Evolutionary conservation across 2,888 invertebrate genomes (phyloP).

Genomic region (Cheilosia pagana): DNA sequence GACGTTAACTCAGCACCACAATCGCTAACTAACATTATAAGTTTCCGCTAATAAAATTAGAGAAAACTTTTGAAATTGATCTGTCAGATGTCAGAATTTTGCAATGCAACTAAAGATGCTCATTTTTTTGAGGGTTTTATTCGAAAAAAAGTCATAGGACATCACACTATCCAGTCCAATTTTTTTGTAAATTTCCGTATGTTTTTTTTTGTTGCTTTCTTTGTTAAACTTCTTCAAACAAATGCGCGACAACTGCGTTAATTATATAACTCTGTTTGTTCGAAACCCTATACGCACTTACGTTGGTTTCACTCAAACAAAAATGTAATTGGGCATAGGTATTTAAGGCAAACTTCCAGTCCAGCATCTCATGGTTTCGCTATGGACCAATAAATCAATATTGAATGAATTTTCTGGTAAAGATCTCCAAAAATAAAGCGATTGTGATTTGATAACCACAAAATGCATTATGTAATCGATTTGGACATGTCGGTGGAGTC

Average conservation of each 20-base stretch:
- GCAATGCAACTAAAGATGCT: too few species aligned
- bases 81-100: too few species aligned
- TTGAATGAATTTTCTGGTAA: neutral
- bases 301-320: neutral
- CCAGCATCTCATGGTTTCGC: neutral
- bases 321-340: conserved; percentile 19
- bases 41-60: too few species aligned
- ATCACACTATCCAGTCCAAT: neutral
- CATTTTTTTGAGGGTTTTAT: too few species aligned
- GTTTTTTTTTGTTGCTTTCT: conserved; percentile 13
- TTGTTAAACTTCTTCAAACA: conserved; percentile 5
- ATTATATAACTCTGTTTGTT: conserved; percentile 35
- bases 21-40: too few species aligned
- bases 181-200: neutral
- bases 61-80: too few species aligned
- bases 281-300: conserved; percentile 14
- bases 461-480: conserved; percentile 34
- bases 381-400: conserved; percentile 28
- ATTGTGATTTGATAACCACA: conserved; percentile 30
- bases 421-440: neutral
- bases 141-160: too few species aligned
- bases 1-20: too few species aligned
- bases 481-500: conserved; percentile 25
- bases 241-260: conserved; percentile 13
- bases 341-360: neutral